Conservation (phyloP, 2,888 invertebrate species). For the Chymomyza fuscimana region DNA sequence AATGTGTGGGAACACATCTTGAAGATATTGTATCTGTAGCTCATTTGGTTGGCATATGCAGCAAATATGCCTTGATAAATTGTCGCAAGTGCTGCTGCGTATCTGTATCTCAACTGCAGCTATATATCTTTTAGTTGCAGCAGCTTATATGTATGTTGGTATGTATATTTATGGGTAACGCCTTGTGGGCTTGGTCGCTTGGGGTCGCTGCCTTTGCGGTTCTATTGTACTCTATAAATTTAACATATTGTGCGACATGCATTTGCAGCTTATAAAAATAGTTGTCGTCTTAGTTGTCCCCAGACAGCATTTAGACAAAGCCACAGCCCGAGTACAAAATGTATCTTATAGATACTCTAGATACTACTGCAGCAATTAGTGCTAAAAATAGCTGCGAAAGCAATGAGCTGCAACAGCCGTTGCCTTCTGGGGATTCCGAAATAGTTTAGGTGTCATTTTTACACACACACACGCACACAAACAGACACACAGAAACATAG, state of each 20-base stretch:
- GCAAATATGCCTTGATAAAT: conserved; percentile 47
- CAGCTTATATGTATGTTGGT: too few species aligned
- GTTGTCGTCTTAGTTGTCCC: conserved; percentile 30
- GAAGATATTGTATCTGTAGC: not conserved
- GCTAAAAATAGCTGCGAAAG: conserved; percentile 11
- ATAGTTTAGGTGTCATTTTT: conserved; percentile 1
- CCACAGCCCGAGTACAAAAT: conserved; percentile 45
- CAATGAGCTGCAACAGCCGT: not conserved
- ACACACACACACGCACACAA: not conserved
- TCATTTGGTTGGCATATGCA: not conserved
- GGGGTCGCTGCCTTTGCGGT: not conserved
- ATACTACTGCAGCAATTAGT: conserved; percentile 17
- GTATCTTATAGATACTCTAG: conserved; percentile 46
- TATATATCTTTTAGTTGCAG: conserved; percentile 5
- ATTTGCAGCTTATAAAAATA: not conserved
- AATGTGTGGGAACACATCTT: not conserved
- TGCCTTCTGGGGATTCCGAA: conserved; percentile 14
- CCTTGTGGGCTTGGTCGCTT: not conserved
- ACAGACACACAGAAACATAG: too few species aligned
- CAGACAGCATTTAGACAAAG: conserved; percentile 51
- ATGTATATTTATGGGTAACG: conserved; percentile 18
- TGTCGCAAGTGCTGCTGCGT: conserved; percentile 49
- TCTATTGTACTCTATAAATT: not conserved
- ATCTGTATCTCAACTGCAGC: conserved; percentile 1
- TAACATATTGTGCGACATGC: not conserved